Percentiles rank a stretch among this genome's conserved stretches.
phyloP scores from a whole-genome alignment of 64 coral and sea anemone species.

The Pocillopora damicornis region DNA sequence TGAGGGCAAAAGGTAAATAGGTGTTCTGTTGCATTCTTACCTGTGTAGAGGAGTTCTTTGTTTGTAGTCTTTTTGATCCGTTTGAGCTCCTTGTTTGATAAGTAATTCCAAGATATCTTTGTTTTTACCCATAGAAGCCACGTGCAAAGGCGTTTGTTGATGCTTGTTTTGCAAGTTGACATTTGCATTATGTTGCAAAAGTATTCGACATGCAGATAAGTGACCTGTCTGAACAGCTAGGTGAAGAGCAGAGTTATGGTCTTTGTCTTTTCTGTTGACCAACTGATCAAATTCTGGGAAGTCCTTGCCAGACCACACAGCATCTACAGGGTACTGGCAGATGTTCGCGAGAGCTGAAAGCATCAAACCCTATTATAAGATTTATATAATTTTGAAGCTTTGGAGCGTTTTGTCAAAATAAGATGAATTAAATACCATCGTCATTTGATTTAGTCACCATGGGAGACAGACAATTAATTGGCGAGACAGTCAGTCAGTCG shows the following conservation, averaged over 20 bases:
- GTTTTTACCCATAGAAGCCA: constrained; percentile 15
- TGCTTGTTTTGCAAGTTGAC: constrained; percentile 34
- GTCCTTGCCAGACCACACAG: not conserved
- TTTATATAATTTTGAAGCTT: too few species aligned
- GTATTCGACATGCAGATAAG: constrained; percentile 26
- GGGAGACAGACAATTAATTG: not conserved
- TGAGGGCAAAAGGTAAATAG: too few species aligned
- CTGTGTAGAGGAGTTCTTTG: constrained; percentile 47
- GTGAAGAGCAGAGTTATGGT: constrained; percentile 51
- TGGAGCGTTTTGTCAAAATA: too few species aligned
- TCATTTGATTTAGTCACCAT: too few species aligned
- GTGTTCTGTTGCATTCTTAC: not conserved
- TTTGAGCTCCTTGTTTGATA: constrained; percentile 18
- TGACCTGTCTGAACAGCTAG: constrained; percentile 57
- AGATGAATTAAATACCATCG: too few species aligned
- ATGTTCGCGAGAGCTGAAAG: not conserved
- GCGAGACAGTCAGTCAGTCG: not conserved
- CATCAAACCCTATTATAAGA: too few species aligned
- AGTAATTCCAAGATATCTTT: constrained; percentile 36
- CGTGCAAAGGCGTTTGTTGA: constrained; percentile 61
- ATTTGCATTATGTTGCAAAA: constrained; percentile 46
- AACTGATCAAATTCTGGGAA: constrained; percentile 12
- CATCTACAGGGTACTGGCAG: constrained; percentile 9
- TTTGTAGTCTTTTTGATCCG: not conserved
- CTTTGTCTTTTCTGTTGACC: constrained; percentile 26